Conservation (phyloP, 2,797 vertebrate species). For the Micropoecilia bifurca region DNA sequence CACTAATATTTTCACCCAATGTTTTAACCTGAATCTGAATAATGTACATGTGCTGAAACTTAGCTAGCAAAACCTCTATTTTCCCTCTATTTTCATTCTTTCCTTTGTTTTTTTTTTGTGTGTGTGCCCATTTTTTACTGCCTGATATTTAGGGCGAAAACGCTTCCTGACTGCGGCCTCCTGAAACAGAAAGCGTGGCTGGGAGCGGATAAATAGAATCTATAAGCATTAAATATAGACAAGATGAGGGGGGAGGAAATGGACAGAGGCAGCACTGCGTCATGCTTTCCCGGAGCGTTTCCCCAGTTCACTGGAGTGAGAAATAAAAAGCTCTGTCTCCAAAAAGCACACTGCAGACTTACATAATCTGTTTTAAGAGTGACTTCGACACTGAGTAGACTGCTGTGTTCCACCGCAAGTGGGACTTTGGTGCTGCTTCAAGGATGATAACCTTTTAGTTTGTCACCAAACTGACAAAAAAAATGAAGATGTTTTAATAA, state of each 20-base stretch:
- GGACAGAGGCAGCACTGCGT: conserved; percentile 66
- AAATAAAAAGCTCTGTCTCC: conserved; percentile 66
- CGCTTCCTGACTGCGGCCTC: background rate
- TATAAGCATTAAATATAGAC: conserved; percentile 67
- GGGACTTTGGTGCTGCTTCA: conserved; percentile 25
- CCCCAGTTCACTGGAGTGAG: conserved; percentile 66
- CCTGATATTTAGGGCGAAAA: conserved; percentile 27
- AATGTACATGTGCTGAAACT: background rate
- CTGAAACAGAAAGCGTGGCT: conserved; percentile 20
- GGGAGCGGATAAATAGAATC: conserved; percentile 50
- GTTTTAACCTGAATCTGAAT: no score
- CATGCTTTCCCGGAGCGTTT: conserved; percentile 58
- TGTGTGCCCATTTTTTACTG: background rate
- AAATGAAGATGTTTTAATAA: background rate
- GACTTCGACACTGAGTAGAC: conserved; percentile 36
- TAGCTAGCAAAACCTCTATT: background rate
- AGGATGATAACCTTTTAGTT: conserved; percentile 7
- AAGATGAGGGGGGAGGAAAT: conserved; percentile 39
- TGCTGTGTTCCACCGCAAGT: conserved; percentile 16
- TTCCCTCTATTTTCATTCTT: background rate
- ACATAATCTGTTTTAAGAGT: conserved; percentile 57
- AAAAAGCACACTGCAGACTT: conserved; percentile 56
- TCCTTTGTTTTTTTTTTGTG: background rate
- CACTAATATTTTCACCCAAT: background rate
- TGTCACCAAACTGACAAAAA: background rate